A percentile compares a stretch with the other conserved stretches of the same genome.
Conservation (phyloP, 1,140 invertebrate genomes). For the Adelges cooleyi region DNA sequence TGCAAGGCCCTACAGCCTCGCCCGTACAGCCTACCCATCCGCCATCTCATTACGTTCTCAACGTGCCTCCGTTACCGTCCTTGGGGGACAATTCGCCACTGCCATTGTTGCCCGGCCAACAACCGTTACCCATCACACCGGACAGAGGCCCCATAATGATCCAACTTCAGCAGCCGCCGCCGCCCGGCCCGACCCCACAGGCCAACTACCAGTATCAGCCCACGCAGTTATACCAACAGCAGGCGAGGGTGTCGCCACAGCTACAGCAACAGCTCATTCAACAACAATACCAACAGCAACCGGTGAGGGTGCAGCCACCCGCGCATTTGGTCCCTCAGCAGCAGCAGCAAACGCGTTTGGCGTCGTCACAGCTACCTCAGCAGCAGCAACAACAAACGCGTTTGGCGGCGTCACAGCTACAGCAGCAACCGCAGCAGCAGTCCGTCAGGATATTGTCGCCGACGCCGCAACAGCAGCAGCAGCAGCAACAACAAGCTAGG, state of each 20-base stretch:
- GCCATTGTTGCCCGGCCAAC: conserved; percentile 5
- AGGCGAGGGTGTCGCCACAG: not conserved
- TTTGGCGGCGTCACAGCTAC: not conserved
- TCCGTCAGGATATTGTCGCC: not conserved
- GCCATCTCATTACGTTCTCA: not conserved
- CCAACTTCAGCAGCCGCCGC: not conserved
- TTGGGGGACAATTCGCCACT: not conserved
- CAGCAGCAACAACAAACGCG: not conserved
- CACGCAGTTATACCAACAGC: not conserved
- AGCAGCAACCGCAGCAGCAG: not conserved
- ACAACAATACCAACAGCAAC: conserved; percentile 21
- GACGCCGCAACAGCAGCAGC: not conserved
- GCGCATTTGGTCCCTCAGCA: not conserved
- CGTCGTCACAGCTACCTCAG: not conserved
- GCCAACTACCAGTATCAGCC: not conserved
- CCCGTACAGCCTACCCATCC: not conserved
- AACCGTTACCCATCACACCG: conserved; percentile 5
- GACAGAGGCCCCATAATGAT: conserved; percentile 13
- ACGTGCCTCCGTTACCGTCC: not conserved
- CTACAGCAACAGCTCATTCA: not conserved
- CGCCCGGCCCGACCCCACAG: not conserved
- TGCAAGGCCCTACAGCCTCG: not conserved
- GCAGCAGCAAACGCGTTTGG: not conserved
- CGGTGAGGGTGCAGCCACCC: not conserved
- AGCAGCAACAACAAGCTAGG: not conserved